Evolutionary conservation across 1,140 invertebrate genomes (phyloP).

Genomic region (Chionoecetes opilio): DNA sequence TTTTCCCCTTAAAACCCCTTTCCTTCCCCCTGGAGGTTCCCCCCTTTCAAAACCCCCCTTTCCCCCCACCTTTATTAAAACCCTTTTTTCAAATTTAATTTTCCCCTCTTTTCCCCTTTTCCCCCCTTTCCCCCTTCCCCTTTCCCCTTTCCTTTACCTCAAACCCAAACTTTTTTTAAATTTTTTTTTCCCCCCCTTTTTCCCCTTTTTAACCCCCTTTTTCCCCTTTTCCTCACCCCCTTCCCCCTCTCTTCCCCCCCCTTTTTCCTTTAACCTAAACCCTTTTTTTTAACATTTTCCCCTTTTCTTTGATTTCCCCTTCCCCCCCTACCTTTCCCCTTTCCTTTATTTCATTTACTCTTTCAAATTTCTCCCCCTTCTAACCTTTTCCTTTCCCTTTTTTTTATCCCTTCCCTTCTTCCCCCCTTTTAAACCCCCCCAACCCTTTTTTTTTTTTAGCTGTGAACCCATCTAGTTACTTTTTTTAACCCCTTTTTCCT

Average conservation of each 20-base stretch:
- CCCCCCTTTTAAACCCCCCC: not conserved
- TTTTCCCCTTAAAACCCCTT: not conserved
- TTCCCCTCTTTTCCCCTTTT: not conserved
- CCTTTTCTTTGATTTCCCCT: not conserved
- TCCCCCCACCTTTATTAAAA: not conserved
- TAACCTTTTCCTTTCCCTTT: not conserved
- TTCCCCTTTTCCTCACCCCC: not conserved
- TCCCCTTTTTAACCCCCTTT: no score
- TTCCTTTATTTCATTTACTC: not conserved
- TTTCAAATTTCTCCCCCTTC: not conserved
- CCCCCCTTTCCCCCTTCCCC: no score
- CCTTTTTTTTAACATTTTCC: not conserved
- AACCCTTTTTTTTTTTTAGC: no score
- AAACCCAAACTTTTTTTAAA: no score
- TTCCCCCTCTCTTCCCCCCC: not conserved
- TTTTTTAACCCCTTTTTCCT: no score
- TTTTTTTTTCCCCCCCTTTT: no score
- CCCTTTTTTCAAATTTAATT: not conserved
- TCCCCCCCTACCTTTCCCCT: not conserved
- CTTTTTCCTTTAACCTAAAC: not conserved
- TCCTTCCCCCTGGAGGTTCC: no score
- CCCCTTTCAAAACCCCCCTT: not conserved
- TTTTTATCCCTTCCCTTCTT: not conserved
- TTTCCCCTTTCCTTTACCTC: no score
- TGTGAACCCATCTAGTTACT: no score